These are phyloP conservation scores for Napeogenes inachia DNA, from an alignment of 2,888 invertebrate genomes.

Conservation along the genomic window DNA sequence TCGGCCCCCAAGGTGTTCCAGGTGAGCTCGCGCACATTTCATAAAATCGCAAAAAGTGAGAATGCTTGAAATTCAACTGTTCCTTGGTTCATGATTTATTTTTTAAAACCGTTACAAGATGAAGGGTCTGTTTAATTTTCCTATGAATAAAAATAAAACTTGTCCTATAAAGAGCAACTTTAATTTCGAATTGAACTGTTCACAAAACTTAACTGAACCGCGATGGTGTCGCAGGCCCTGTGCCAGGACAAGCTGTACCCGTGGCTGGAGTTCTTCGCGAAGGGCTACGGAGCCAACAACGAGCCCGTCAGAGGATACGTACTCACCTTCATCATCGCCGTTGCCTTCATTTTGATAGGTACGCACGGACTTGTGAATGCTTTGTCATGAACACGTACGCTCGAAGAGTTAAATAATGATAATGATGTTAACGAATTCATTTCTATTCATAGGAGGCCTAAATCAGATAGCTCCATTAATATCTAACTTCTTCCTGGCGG, in stretches of 20 bases:
- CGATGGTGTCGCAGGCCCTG: conserved; percentile 78
- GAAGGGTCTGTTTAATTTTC: no score
- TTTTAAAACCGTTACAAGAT: no score
- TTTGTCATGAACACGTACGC: no score
- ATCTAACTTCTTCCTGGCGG: conserved; percentile 95
- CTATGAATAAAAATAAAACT: no score
- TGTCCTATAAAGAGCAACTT: no score
- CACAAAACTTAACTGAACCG: no score
- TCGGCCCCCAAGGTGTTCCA: conserved; percentile 97
- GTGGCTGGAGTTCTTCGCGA: conserved; percentile 92
- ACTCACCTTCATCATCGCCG: conserved; percentile 93
- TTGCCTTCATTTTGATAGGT: conserved; percentile 93
- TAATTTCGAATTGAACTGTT: no score
- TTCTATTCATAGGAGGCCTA: conserved; percentile 80
- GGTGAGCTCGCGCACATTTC: conserved; percentile 43
- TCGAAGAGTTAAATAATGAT: no score
- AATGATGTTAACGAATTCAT: neutral
- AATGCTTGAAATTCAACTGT: no score
- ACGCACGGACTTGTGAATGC: conserved; percentile 29
- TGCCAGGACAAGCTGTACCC: conserved; percentile 97
- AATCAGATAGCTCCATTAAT: conserved; percentile 94
- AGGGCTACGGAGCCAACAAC: conserved; percentile 87
- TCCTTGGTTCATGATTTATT: no score
- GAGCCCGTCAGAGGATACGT: conserved; percentile 94
- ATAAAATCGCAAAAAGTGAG: no score